These are phyloP conservation scores for Eutrigla gurnardus DNA, from an alignment of 2,797 vertebrate species.

Conservation along the genomic window DNA sequence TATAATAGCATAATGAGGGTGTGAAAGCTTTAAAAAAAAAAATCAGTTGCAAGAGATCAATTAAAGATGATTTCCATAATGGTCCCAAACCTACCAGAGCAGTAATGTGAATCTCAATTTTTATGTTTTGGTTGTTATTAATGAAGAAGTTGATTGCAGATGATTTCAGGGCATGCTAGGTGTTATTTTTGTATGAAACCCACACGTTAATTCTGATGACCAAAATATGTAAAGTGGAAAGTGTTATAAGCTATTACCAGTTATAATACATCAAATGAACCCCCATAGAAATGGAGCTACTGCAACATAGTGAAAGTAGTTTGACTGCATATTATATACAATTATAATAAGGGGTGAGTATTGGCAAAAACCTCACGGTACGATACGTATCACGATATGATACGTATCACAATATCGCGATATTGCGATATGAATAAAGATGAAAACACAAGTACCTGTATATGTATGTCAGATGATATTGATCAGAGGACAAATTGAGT, in stretches of 20 bases:
- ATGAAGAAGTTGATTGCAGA: neutral
- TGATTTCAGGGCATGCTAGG: neutral
- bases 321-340: too few relatives aligned
- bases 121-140: neutral
- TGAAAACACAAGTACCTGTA: too few relatives aligned
- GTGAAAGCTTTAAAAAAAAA: neutral
- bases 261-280: too few relatives aligned
- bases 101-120: neutral
- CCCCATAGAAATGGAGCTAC: too few relatives aligned
- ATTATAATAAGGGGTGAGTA: too few relatives aligned
- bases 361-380: too few relatives aligned
- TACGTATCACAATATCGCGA: too few relatives aligned
- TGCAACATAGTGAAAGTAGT: too few relatives aligned
- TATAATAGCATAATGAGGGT: constrained; percentile 16
- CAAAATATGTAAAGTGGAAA: neutral
- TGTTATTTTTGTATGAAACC: neutral
- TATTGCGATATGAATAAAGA: too few relatives aligned
- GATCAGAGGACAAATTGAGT: too few relatives aligned
- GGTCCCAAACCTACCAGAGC: constrained; percentile 5
- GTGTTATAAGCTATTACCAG: neutral
- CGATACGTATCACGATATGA: too few relatives aligned
- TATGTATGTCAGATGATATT: too few relatives aligned
- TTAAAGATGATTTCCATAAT: constrained; percentile 30
- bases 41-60: neutral
- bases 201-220: neutral